phyloP scores from a whole-genome alignment of 2,888 invertebrate genomes.

The Hermodice carunculata region DNA sequence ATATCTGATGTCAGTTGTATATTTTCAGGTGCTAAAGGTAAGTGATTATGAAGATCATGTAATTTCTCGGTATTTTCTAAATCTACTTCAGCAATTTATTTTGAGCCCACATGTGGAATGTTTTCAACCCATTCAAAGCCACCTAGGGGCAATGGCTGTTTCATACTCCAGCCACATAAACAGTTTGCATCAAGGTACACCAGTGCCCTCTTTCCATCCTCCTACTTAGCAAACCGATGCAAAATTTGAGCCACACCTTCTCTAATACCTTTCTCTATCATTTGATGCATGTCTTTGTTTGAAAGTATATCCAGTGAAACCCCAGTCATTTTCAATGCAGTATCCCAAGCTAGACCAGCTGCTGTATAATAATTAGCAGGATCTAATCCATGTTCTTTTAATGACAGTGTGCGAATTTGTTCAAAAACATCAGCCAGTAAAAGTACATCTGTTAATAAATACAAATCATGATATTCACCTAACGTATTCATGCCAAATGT shows the following conservation, averaged over 20 bases:
- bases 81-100: too few species aligned
- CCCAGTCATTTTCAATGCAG: slow-evolving; percentile 47
- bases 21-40: too few species aligned
- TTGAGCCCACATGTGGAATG: too few species aligned
- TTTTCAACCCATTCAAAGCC: slow-evolving; percentile 48
- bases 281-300: slow-evolving; percentile 44
- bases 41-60: too few species aligned
- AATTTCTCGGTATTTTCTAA: too few species aligned
- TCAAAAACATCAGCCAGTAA: slow-evolving; percentile 59
- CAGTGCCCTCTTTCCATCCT: slow-evolving; percentile 44
- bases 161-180: slow-evolving; percentile 51
- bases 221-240: slow-evolving; percentile 48
- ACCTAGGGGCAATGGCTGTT: slow-evolving; percentile 43
- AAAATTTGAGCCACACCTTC: slow-evolving; percentile 13
- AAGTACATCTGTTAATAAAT: slow-evolving; percentile 48
- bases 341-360: slow-evolving; percentile 55
- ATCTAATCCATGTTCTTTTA: slow-evolving; percentile 46
- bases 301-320: slow-evolving; percentile 43
- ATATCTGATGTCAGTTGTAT: too few species aligned
- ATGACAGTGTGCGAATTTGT: slow-evolving; percentile 46
- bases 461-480: slow-evolving; percentile 47
- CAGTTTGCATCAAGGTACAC: slow-evolving; percentile 47
- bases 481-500: slow-evolving; percentile 30
- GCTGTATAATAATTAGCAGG: slow-evolving; percentile 45
- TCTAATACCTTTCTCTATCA: slow-evolving; percentile 27